Conservation (phyloP, 2,797 vertebrate species). For the Perodicticus potto region DNA sequence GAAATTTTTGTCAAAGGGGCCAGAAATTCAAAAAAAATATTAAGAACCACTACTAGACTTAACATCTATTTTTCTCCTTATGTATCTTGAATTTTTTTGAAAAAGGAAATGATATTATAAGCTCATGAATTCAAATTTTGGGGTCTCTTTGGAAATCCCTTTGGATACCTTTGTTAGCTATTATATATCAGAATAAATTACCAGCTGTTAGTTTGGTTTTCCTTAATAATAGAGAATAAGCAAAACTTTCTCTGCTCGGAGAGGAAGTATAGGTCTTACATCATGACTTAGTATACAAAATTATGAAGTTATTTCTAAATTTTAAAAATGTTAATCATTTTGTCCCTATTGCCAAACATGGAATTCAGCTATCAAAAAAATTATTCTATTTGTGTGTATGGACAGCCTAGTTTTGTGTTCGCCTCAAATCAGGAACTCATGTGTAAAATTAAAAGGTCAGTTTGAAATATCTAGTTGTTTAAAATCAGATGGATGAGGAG, state of each 20-base stretch:
- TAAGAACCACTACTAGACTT: background rate
- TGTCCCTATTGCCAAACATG: background rate
- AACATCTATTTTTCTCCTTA: background rate
- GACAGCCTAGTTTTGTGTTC: slow-evolving; percentile 50
- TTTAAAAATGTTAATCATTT: slow-evolving; percentile 12
- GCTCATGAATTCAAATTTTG: background rate
- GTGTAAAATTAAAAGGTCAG: slow-evolving; percentile 69
- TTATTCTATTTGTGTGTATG: background rate
- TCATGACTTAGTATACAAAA: slow-evolving; percentile 14
- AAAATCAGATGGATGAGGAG: slow-evolving; percentile 34
- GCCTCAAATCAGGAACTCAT: slow-evolving; percentile 63
- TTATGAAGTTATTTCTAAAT: slow-evolving; percentile 32
- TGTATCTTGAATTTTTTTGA: background rate
- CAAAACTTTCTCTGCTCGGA: slow-evolving; percentile 28
- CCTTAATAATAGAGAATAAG: background rate
- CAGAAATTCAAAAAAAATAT: background rate
- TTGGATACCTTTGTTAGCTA: slow-evolving; percentile 15
- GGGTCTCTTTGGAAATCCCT: background rate
- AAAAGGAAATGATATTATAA: background rate
- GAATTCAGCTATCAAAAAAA: slow-evolving; percentile 51
- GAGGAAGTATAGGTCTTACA: background rate
- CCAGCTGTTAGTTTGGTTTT: background rate
- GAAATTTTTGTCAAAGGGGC: slow-evolving; percentile 7
- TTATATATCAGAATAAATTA: background rate
- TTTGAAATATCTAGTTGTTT: slow-evolving; percentile 68